phyloP scores from a whole-genome alignment of 2,888 invertebrate species.

The Eupithecia vulgata region DNA sequence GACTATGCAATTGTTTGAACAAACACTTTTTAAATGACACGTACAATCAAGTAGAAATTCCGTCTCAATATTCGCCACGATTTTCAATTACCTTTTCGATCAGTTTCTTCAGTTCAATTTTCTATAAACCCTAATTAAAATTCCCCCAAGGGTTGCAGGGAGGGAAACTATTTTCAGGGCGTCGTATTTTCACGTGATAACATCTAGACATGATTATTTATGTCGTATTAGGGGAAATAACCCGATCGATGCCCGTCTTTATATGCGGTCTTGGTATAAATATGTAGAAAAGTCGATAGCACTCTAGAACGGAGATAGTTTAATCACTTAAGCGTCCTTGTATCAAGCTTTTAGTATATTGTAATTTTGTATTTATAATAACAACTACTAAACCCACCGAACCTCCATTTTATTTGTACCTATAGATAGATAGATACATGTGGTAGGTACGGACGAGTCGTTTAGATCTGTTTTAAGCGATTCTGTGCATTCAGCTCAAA shows the following conservation, averaged over 20 bases:
- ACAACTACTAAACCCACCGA: no score
- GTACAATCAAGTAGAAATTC: background rate
- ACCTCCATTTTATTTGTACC: no score
- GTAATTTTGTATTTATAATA: background rate
- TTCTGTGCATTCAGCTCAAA: no score
- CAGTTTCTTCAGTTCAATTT: conserved; percentile 44
- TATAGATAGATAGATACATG: no score
- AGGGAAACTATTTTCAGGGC: conserved; percentile 74
- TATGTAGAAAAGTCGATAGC: conserved; percentile 46
- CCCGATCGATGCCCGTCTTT: conserved; percentile 79
- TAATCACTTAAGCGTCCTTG: no score
- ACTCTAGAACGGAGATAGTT: background rate
- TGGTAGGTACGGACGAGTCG: no score
- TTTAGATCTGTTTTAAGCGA: no score
- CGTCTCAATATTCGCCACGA: background rate
- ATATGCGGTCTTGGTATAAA: conserved; percentile 67
- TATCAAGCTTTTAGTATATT: background rate
- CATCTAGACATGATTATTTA: conserved; percentile 83
- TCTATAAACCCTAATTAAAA: conserved; percentile 71
- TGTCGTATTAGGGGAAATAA: conserved; percentile 77
- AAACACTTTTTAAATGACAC: background rate
- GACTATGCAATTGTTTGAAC: background rate
- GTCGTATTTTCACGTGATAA: conserved; percentile 80
- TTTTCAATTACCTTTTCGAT: background rate
- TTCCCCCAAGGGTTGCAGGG: conserved; percentile 56